A percentile compares a stretch with the other conserved stretches of the same genome.
phyloP scores from a whole-genome alignment of 1,140 invertebrate genomes.

The Macrotrachela quadricornifera region DNA sequence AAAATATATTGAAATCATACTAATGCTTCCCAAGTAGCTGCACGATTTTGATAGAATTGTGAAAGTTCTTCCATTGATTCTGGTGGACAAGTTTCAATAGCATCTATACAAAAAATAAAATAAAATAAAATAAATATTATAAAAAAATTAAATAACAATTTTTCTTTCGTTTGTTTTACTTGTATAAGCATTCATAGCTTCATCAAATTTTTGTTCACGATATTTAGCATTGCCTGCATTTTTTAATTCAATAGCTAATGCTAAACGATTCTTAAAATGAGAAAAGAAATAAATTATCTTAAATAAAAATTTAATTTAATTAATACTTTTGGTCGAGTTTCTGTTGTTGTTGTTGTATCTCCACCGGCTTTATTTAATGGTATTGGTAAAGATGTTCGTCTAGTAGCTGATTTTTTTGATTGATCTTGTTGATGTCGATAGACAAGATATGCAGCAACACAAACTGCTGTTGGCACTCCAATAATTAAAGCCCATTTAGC shows the following conservation, averaged over 20 bases:
- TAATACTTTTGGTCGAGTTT: background rate
- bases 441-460: background rate
- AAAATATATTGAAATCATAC: conserved; percentile 26
- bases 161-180: no score
- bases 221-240: conserved; percentile 66
- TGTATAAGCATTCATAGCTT: conserved; percentile 65
- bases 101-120: no score
- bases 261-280: conserved; percentile 34
- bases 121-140: no score
- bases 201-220: conserved; percentile 57
- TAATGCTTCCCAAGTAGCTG: conserved; percentile 74
- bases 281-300: no score
- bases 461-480: conserved; percentile 1
- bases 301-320: background rate
- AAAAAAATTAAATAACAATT: no score
- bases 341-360: background rate
- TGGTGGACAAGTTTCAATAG: conserved; percentile 57
- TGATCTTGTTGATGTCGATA: background rate
- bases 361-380: background rate
- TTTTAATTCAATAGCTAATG: conserved; percentile 52
- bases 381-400: background rate
- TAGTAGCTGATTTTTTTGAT: background rate
- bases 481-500: background rate
- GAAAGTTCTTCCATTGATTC: conserved; percentile 51
- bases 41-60: conserved; percentile 81